Evolutionary conservation across 2,888 invertebrate species (phyloP), one percentile per base, ranked within the genome.

Genomic region (Griposia aprilina): DNA sequence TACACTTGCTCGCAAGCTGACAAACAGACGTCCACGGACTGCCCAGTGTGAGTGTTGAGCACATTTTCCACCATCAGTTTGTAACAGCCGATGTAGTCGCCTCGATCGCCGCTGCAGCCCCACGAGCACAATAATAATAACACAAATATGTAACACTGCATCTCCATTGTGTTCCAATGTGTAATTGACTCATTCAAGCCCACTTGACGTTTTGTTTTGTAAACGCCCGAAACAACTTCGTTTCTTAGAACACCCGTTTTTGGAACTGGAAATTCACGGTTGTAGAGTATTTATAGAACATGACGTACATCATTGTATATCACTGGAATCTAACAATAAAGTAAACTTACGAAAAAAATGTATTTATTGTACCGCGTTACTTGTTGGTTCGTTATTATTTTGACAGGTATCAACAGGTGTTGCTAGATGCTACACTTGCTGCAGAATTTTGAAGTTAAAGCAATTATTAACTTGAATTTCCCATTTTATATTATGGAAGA

Each of bases 1-100:
- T 93, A 96, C 2, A 96, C 94, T 87, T 96, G 94, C 84, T 96
- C 96, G 86, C 97, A 97, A 23, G 96, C 95, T 57, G 95, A 94
- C 57, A 97, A 88, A 77, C 97, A 97, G 23, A 95, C 95, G 81
- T 97, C 97, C 13, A 95, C 96, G 0, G 96, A 95, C 81, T 96
- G 96, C 0, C 96, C 96, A n/a, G 96, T 94, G 87, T 96, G 96
- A 5, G 95, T 96, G 84, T 96, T 96, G 45, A 96, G 83, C 15
- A 94, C 91, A 83, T 94, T 93, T 65, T 95, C 94, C 0, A 87
- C 79, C 78, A 93, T 94, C 36, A 95, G 88, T 83, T 90, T 93
- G 85, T 94, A 96, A 85, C 97, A 97, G 72, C 96, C 97, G 69
- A 96, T 90, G 84, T 95, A 96, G 90, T 96, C 95, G 17, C 97